Base-by-base conservation (phyloP, 2,797 vertebrate species). In the Lithobates pipiens region DNA sequence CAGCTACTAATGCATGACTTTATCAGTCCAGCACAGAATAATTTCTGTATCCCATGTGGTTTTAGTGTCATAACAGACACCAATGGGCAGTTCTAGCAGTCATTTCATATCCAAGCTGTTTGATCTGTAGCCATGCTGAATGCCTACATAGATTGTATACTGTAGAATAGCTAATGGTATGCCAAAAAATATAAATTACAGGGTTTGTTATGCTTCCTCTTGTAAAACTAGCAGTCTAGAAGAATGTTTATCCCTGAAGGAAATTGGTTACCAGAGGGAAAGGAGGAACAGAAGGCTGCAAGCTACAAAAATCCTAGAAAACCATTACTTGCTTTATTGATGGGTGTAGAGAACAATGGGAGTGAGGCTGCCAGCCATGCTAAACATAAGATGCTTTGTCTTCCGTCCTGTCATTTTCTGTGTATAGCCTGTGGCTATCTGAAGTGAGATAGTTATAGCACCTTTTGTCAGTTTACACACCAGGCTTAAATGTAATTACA, bases 1-100 rank as follows among this genome's bases (percentile, higher is more conserved):
- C 25, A 44, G 42, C 70, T 42, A 61, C 32, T 69, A n/a, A 23
- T 61, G 34, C 10, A n/a, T 57, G 46, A n/a, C 34, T 72, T 85
- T 86, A 86, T 86, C 84, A 76, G 73, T 32, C 36, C 9, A 16
- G n/a, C 54, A 25, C 84, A 86, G 72, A 70, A 44, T 63, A 61
- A n/a, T 15, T 86, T n/a, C 9, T 32, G 42, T 36, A 81, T 86
- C 80, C 78, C 23, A 15, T 80, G 70, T 36, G 84, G 84, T 67
- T 80, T 73, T 15, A 27, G 68, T 85, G 57, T 74, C 42, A 50
- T 74, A 73, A 80, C 44, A 67, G n/a, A 25, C n/a, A 10, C 70
- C 57, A 29, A 46, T 29, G 54, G n/a, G 36, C 21, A 10, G 44
- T 46, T 71, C 34, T 71, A 34, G 32, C 18, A 72, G 70, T 32